Percentiles rank a stretch among this genome's conserved stretches.
Conservation (phyloP, 2,888 invertebrate species). For the Phyto melanocephala region DNA sequence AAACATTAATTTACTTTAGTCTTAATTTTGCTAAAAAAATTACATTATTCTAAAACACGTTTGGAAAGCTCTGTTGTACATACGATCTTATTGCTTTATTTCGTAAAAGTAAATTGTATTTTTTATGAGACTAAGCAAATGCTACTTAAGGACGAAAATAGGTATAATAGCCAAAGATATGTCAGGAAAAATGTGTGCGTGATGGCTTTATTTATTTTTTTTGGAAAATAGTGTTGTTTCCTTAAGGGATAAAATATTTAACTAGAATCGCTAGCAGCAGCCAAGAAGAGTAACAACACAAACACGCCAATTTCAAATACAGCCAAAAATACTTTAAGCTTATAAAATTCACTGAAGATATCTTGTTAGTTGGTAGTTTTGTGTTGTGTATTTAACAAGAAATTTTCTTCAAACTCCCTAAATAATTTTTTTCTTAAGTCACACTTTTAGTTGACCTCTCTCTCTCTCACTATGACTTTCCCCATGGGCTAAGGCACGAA, state of each 20-base stretch:
- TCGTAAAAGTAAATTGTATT: constrained; percentile 3
- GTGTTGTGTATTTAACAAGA: constrained; percentile 21
- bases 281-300: constrained; percentile 40
- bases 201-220: neutral
- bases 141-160: constrained; percentile 31
- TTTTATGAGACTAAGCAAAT: constrained; percentile 15
- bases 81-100: neutral
- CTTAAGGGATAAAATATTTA: constrained; percentile 49
- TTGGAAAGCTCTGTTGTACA: no score
- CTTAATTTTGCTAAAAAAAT: no score
- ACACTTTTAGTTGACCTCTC: constrained; percentile 15
- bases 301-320: constrained; percentile 38
- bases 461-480: no score
- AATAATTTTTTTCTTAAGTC: neutral
- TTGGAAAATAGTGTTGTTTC: constrained; percentile 19
- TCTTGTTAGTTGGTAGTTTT: no score
- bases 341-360: constrained; percentile 20
- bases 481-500: no score
- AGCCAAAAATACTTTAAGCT: neutral
- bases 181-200: neutral
- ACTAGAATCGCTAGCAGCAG: constrained; percentile 43
- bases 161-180: neutral
- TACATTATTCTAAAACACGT: no score
- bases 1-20: no score
- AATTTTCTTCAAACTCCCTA: neutral